Evolutionary conservation across 2,113 vertebrate genomes (phyloP).

Genomic region (Ptyas mucosa): DNA sequence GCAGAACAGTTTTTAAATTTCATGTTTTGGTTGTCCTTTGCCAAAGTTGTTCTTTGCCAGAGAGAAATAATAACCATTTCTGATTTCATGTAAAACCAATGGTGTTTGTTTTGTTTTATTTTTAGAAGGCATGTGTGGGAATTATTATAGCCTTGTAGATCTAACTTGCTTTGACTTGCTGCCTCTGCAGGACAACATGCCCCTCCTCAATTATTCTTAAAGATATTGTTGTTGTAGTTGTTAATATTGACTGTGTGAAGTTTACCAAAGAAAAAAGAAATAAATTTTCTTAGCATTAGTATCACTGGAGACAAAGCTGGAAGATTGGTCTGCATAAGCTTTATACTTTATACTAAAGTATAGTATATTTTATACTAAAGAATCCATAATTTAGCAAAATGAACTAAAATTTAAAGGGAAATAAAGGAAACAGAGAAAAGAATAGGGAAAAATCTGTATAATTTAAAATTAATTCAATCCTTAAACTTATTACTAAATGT

Average conservation of each 20-base stretch:
- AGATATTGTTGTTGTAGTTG: background rate
- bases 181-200: background rate
- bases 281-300: background rate
- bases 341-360: background rate
- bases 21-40: background rate
- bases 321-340: background rate
- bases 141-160: background rate
- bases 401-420: background rate
- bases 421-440: background rate
- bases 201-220: background rate
- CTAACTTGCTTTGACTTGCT: background rate
- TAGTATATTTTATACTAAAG: background rate
- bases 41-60: background rate
- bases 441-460: background rate
- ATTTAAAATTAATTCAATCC: background rate
- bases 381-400: background rate
- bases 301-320: background rate
- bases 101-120: background rate
- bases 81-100: background rate
- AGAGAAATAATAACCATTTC: background rate
- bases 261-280: background rate
- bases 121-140: background rate
- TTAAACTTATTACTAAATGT: background rate
- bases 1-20: background rate
- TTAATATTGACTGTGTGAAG: background rate